Conservation (phyloP, 2,113 vertebrate genomes). For the Cephalophus harveyi region DNA sequence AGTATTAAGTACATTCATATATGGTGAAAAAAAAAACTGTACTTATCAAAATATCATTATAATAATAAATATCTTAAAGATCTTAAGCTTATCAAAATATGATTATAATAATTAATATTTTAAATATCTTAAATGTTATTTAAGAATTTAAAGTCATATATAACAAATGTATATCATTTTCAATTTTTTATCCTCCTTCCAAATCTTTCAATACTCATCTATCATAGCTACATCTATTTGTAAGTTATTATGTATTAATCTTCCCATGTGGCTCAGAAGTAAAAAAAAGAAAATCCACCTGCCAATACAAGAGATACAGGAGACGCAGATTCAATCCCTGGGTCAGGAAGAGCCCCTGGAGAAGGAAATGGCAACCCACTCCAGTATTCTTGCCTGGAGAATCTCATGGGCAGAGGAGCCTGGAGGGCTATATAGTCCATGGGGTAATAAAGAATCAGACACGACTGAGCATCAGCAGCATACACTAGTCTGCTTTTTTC, state of each 20-base stretch:
- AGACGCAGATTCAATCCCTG: background rate
- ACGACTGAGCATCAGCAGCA: background rate
- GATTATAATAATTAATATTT: background rate
- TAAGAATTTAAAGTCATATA: conserved; percentile 9
- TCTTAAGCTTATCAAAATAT: background rate
- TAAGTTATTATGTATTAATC: background rate
- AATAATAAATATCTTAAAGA: background rate
- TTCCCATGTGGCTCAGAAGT: background rate
- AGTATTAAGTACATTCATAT: background rate
- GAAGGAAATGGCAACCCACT: background rate
- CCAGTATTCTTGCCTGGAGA: background rate
- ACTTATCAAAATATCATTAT: background rate
- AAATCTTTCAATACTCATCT: background rate
- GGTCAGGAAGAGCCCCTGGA: background rate
- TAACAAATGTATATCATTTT: background rate
- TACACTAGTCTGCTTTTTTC: background rate
- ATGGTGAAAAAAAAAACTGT: background rate
- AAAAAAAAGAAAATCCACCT: background rate
- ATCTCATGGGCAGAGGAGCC: background rate
- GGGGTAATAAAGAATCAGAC: background rate
- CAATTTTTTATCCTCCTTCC: background rate
- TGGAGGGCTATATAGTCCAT: background rate
- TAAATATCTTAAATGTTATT: background rate
- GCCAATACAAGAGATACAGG: background rate
- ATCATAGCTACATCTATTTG: background rate